Conservation (phyloP, 2,888 invertebrate species). For the Nudaria mundana region DNA sequence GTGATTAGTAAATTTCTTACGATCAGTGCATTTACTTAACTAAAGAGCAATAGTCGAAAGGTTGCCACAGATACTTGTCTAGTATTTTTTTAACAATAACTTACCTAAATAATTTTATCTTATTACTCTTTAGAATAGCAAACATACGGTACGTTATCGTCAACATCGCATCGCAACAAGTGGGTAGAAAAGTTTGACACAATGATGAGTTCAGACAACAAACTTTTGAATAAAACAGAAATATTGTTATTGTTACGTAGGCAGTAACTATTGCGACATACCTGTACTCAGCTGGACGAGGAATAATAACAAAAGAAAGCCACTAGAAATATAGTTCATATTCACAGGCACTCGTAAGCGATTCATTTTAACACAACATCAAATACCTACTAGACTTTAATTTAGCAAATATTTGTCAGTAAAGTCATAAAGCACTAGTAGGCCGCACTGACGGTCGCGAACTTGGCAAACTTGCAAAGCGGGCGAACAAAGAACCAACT, state of each 20-base stretch:
- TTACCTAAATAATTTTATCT: too few species aligned
- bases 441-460: constrained; percentile 13
- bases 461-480: too few species aligned
- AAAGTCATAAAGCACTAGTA: constrained; percentile 35
- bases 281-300: constrained; percentile 34
- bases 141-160: too few species aligned
- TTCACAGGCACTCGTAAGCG: constrained; percentile 41
- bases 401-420: constrained; percentile 21
- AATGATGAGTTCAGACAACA: constrained; percentile 11
- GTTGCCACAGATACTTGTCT: too few species aligned
- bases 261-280: constrained; percentile 35
- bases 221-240: constrained; percentile 12
- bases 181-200: constrained; percentile 14
- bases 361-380: constrained; percentile 44
- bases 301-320: constrained; percentile 35
- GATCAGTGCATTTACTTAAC: too few species aligned
- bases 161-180: too few species aligned
- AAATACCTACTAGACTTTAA: constrained; percentile 27
- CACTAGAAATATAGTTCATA: constrained; percentile 33
- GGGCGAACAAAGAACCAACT: too few species aligned
- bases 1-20: too few species aligned
- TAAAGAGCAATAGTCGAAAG: too few species aligned
- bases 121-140: too few species aligned
- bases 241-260: constrained; percentile 29
- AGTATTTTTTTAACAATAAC: too few species aligned